These are phyloP conservation scores for Megaceryle maxima DNA, from an alignment of 2,113 vertebrate genomes.

Conservation along the genomic window DNA sequence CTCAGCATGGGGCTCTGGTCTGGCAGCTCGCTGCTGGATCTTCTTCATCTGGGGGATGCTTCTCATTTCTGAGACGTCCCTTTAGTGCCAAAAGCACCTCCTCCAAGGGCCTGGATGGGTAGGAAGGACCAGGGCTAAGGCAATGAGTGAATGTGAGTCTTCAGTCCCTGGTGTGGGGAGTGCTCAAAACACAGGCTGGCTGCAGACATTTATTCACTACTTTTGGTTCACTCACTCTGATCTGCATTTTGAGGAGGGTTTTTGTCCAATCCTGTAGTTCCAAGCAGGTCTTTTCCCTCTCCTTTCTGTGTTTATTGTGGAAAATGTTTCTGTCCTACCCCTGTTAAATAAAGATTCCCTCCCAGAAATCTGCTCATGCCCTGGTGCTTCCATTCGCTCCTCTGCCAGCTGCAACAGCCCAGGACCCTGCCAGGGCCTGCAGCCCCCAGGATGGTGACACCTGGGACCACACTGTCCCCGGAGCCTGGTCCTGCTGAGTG, in stretches of 20 bases:
- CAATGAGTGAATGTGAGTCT: background rate
- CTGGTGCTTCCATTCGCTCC: rapidly evolving
- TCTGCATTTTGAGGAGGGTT: background rate
- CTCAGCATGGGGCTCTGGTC: background rate
- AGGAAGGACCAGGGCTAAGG: background rate
- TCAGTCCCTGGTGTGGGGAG: rapidly evolving
- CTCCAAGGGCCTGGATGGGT: background rate
- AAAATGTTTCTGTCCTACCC: too few species aligned
- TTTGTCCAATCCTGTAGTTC: background rate
- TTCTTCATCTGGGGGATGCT: background rate
- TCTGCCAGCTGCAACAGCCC: background rate
- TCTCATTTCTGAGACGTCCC: too few species aligned
- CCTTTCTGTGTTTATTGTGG: background rate
- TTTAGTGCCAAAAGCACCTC: background rate
- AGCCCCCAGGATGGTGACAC: background rate
- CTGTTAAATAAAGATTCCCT: background rate
- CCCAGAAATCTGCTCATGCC: rapidly evolving
- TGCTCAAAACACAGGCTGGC: background rate
- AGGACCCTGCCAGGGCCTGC: background rate
- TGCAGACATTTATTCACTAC: background rate
- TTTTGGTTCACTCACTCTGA: rapidly evolving
- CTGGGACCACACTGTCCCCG: background rate
- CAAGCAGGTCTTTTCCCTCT: background rate
- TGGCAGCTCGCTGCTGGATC: rapidly evolving
- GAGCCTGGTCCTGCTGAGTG: rapidly evolving